Evolutionary conservation across 2,888 invertebrate genomes (phyloP).

Genomic region (Pandemis corylana): DNA sequence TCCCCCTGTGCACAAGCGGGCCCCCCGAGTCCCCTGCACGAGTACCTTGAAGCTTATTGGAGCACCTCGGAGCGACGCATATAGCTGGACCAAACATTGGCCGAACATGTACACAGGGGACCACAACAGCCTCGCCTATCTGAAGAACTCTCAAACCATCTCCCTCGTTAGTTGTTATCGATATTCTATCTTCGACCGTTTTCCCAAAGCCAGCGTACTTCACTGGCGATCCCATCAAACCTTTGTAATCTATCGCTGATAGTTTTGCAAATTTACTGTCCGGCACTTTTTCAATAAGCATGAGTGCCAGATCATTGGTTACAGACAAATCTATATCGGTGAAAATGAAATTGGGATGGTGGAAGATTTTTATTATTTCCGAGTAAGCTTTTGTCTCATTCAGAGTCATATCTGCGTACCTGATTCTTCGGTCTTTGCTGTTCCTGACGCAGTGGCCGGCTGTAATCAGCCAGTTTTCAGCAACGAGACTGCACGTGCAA

Average conservation of each 20-base stretch:
- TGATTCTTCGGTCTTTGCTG: not conserved
- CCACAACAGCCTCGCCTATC: not conserved
- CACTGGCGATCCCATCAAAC: not conserved
- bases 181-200: not conserved
- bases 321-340: too few relatives aligned
- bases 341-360: not conserved
- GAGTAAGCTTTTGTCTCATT: not conserved
- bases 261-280: not conserved
- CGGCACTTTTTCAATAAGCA: constrained; percentile 1
- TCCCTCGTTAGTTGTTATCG: not conserved
- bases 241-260: not conserved
- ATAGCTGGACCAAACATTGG: not conserved
- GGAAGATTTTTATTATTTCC: not conserved
- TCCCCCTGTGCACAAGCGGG: constrained; percentile 1
- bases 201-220: constrained; percentile 6
- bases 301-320: not conserved
- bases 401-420: not conserved
- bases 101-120: not conserved
- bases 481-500: constrained; percentile 1
- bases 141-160: not conserved
- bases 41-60: not conserved
- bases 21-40: not conserved
- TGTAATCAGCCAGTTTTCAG: not conserved
- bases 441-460: not conserved
- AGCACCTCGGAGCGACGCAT: not conserved